Evolutionary conservation across 2,888 invertebrate species (phyloP).

Genomic region (Camponotus fellah): DNA sequence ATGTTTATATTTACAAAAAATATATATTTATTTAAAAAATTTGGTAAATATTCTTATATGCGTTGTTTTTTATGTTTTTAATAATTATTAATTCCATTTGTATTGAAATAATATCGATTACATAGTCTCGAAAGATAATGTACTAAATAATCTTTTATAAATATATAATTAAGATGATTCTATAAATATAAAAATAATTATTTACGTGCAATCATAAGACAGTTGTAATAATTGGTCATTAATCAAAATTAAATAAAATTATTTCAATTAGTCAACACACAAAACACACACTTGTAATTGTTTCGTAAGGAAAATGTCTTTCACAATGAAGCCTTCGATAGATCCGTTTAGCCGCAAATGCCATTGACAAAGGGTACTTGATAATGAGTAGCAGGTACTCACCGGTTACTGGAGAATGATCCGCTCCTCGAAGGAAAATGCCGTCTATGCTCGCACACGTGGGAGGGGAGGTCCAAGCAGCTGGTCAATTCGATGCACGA

Average conservation of each 20-base stretch:
- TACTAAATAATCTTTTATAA: background rate
- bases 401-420: conserved; percentile 36
- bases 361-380: conserved; percentile 22
- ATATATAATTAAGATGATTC: background rate
- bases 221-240: background rate
- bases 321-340: background rate
- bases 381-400: conserved; percentile 30
- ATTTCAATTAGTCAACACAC: background rate
- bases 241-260: background rate
- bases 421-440: conserved; percentile 24
- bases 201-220: background rate
- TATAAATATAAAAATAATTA: background rate
- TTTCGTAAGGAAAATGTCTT: background rate
- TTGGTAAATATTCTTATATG: background rate
- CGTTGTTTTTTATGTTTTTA: background rate
- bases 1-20: background rate
- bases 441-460: conserved; percentile 21
- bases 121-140: background rate
- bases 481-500: conserved; percentile 11
- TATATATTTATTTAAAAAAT: background rate
- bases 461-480: background rate
- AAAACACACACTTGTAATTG: background rate
- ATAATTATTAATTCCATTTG: background rate
- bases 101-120: background rate
- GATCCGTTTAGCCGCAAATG: background rate